These are phyloP conservation scores for Bradysia coprophila DNA, from an alignment of 1,140 invertebrate species.

Conservation along the genomic window DNA sequence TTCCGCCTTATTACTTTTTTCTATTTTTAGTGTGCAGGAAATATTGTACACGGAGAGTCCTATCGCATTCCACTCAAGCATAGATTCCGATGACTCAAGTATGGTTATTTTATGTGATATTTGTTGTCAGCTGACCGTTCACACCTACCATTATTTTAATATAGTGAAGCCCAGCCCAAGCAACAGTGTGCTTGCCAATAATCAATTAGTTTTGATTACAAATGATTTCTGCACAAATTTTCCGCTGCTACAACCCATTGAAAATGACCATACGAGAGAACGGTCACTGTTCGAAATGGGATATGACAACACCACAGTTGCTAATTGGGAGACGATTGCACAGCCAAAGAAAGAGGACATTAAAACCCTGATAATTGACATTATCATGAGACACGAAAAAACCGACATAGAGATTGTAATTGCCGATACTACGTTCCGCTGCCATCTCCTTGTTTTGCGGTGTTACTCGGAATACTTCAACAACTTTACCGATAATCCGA, in stretches of 20 bases:
- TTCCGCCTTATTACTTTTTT: too few species aligned
- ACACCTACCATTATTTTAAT: too few species aligned
- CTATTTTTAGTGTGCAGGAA: too few species aligned
- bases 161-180: too few species aligned
- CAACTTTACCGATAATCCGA: background rate
- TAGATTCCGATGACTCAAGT: too few species aligned
- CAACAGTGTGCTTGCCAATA: too few species aligned
- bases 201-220: background rate
- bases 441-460: slow-evolving; percentile 15
- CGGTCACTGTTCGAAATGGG: slow-evolving; percentile 1
- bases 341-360: slow-evolving; percentile 10
- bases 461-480: slow-evolving; percentile 17
- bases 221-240: background rate
- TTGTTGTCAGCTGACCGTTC: too few species aligned
- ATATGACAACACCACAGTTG: slow-evolving; percentile 4
- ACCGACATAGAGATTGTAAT: slow-evolving; percentile 16
- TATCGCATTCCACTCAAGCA: too few species aligned
- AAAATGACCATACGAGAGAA: background rate
- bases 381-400: slow-evolving; percentile 13
- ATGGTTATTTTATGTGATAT: too few species aligned
- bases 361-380: slow-evolving; percentile 9
- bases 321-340: slow-evolving; percentile 9
- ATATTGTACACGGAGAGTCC: too few species aligned
- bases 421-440: slow-evolving; percentile 13
- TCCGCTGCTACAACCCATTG: background rate